Conservation (phyloP, 2,888 invertebrate genomes). For the Pyralis farinalis region DNA sequence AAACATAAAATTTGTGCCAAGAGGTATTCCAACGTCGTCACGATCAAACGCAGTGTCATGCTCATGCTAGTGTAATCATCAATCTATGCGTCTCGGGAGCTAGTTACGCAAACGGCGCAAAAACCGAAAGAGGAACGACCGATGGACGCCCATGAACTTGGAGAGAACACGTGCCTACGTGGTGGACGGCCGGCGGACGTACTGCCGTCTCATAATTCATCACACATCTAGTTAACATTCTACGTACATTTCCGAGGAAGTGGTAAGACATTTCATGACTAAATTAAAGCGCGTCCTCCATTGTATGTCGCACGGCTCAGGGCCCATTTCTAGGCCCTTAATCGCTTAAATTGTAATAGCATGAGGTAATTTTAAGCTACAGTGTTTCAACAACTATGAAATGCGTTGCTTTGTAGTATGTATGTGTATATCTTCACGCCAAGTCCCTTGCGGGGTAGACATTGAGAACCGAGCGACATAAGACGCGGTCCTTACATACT, state of each 20-base stretch:
- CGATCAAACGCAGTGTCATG: conserved; percentile 24
- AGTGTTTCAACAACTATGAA: too few relatives aligned
- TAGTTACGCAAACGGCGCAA: conserved; percentile 30
- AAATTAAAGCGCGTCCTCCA: background rate
- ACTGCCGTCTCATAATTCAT: conserved; percentile 1
- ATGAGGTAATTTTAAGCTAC: too few relatives aligned
- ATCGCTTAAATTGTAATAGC: too few relatives aligned
- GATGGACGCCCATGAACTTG: conserved; percentile 23
- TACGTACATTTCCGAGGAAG: background rate
- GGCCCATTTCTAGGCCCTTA: too few relatives aligned
- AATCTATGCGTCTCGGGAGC: conserved; percentile 39
- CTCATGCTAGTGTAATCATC: conserved; percentile 24
- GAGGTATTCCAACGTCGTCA: conserved; percentile 18
- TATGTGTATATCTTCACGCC: too few relatives aligned
- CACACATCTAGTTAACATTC: background rate
- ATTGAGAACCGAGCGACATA: too few relatives aligned
- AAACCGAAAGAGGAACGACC: conserved; percentile 23
- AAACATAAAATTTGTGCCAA: conserved; percentile 16
- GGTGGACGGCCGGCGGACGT: background rate
- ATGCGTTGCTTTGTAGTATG: background rate
- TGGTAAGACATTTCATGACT: background rate
- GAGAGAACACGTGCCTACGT: conserved; percentile 13
- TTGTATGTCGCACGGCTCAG: background rate
- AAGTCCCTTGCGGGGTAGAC: too few relatives aligned
- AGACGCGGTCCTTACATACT: too few relatives aligned